Evolutionary conservation across 1,140 invertebrate genomes (phyloP).

Genomic region (Brachionus plicatilis): DNA sequence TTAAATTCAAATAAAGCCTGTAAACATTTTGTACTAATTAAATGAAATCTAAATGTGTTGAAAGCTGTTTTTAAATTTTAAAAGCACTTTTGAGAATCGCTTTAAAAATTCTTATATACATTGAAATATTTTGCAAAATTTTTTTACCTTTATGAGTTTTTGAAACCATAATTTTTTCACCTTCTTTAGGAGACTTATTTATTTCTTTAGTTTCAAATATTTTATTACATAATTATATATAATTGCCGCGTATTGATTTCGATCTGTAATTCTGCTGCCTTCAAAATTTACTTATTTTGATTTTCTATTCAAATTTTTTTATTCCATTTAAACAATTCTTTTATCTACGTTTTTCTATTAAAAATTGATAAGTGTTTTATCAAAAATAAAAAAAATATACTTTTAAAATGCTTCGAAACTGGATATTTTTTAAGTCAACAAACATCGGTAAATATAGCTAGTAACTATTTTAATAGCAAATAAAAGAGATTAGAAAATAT

Average conservation of each 20-base stretch:
- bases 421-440: constrained; percentile 6
- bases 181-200: background rate
- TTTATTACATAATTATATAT: background rate
- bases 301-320: background rate
- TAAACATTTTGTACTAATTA: background rate
- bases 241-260: background rate
- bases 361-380: background rate
- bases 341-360: background rate
- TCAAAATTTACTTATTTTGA: background rate
- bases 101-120: background rate
- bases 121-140: background rate
- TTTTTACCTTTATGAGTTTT: background rate
- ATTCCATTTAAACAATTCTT: background rate
- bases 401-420: background rate
- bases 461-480: constrained; percentile 5
- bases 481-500: background rate
- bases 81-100: background rate
- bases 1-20: background rate
- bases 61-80: background rate
- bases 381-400: background rate
- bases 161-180: background rate
- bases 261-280: background rate
- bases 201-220: background rate
- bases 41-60: background rate
- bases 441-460: background rate